Percentiles rank a stretch among this genome's conserved stretches.
Evolutionary conservation across 30 jellyfish, hydroid and myxozoan species (phyloP).

Genomic region (Turritopsis rubra): DNA sequence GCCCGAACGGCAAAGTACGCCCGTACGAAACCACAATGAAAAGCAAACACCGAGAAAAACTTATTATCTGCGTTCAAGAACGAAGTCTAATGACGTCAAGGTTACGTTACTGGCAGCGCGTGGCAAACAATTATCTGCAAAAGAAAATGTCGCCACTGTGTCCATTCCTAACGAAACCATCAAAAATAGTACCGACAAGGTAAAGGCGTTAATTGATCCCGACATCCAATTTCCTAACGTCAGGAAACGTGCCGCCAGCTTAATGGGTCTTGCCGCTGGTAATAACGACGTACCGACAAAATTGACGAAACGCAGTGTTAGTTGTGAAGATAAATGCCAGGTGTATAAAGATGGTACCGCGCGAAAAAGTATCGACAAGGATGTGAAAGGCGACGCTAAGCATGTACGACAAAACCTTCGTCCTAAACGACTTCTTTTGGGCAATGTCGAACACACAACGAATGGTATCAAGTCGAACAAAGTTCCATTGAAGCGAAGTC

Average conservation of each 20-base stretch:
- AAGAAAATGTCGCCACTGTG: background rate
- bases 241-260: slow-evolving; percentile 5
- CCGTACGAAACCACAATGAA: background rate
- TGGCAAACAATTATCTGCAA: background rate
- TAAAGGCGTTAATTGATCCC: background rate
- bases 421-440: background rate
- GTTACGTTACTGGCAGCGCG: background rate
- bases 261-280: slow-evolving; percentile 7
- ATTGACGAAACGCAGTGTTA: background rate
- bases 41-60: background rate
- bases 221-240: slow-evolving; percentile 8
- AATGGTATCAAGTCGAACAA: background rate
- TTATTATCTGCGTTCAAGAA: background rate
- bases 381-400: background rate
- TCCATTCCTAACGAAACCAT: background rate
- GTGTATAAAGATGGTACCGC: background rate
- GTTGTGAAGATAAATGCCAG: background rate
- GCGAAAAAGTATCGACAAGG: background rate
- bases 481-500: background rate
- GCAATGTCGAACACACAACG: background rate
- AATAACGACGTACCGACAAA: background rate
- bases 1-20: background rate
- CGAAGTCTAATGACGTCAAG: background rate
- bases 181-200: background rate
- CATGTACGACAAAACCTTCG: background rate